Base-by-base conservation (phyloP, 2,113 vertebrate genomes). In the Hydrolagus affinis region DNA sequence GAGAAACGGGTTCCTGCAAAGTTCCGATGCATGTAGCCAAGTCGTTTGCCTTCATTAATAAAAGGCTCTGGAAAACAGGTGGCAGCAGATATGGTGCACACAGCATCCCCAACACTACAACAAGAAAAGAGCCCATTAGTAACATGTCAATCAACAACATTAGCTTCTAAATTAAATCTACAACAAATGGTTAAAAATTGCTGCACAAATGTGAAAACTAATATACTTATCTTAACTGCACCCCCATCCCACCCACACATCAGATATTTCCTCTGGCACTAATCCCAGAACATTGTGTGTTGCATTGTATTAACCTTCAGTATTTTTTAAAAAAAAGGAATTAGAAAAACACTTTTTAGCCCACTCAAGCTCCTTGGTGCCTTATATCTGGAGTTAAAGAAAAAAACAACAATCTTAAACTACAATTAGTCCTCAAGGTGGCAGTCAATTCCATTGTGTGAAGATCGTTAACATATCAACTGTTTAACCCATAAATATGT, bases 21-120 rank as follows among this genome's bases (percentile, higher is more conserved):
- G 92, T 98, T 98, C 19, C 98, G 93, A 30, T 99, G 97, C 21
- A 99, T 89, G 0, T 96, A 98, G 19, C 96, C 95, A 76, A 98
- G 91, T 0, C 98, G 94, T 32, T 95, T 97, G 8, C 98, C 97
- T 88, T 99, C 98, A 3, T 4, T 98, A 93, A 99, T 90, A 89
- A 99, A 98, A 0, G 98, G 97, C 87, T 99, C 97, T 0, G 94
- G 95, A 89, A 99, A 99, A 83, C 97, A 98, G 72, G 96, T 92
- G 23, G 97, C 97, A 0, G 97, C 95, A 0, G 97, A 96, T 87
- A 98, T 96, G 86, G 97, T 98, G 89, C 97, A 98, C 28, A 98
- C 86, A 1, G 97, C 98, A 87, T 98, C 96, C 8, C 98, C 97
- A 30, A 99, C 96, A 66, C 97, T 99, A 87, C 64, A 93, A 89